Base-by-base conservation (phyloP, 2,888 invertebrate genomes). In the Xylota sylvarum region DNA sequence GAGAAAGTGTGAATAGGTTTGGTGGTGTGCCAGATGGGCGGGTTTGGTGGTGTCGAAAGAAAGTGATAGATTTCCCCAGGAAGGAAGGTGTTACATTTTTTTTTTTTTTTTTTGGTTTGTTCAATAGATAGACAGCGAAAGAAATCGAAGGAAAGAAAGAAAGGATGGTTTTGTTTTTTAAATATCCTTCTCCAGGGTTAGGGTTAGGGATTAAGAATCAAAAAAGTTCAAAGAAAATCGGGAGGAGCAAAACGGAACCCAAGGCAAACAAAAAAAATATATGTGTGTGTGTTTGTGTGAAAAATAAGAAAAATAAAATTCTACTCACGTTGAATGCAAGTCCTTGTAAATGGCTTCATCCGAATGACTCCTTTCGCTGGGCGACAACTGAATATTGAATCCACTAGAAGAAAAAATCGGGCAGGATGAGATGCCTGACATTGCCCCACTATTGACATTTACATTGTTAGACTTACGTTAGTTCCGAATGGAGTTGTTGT, bases 331-430 rank as follows among this genome's bases (percentile, higher is more conserved):
- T 89, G 95, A 94, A 92, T 96, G 96, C 88, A 97, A 93, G 91
- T 96, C 96, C 93, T 96, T 96, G 92, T 97, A 97, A 88, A 97
- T 96, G 89, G 96, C 96, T 92, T 97, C 97, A 91, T 97, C 96
- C 30, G 96, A 97, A 90, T 94, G 94, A 87, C 95, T 96, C 90
- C 96, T 94, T 90, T 94, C 93, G 89, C 93, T 94, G 50, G 91
- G 91, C 78, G 92, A 91, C 9, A 92, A 87, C 90, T 96, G 95
- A 46, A 96, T 95, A 88, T 95, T 95, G 93, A 97, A 98, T 88
- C 97, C 97, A 88, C 97, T 98, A 93, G 27, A 91, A 89, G 32
- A 27, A 27, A 65, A 78, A 77, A 77, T 60, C 46, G 52, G 62
- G 12, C 0, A 50, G 12, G 55, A 10, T 14, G 43, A 10, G 30